These are phyloP conservation scores for Caenorhabditis sinica DNA, from an alignment of 2,888 invertebrate species.

Conservation along the genomic window DNA sequence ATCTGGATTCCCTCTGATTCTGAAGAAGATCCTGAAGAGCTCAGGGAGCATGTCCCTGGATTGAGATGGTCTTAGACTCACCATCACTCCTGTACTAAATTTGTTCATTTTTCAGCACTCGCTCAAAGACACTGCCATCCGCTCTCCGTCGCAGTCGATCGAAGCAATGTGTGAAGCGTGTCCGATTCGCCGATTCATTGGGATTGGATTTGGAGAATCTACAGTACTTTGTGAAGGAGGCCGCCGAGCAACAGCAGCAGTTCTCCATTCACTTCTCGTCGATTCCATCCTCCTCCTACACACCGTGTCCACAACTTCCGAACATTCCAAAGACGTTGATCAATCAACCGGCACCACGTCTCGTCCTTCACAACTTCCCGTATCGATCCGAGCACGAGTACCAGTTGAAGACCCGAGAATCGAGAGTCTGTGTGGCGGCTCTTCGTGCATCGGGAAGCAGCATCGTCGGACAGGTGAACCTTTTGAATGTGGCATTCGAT, in stretches of 20 bases:
- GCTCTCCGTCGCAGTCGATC: conserved; percentile 66
- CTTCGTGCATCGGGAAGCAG: conserved; percentile 61
- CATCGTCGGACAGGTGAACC: conserved; percentile 71
- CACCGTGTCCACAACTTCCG: conserved; percentile 16
- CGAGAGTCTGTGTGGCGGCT: conserved; percentile 64
- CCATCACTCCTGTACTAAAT: neutral
- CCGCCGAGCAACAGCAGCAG: conserved; percentile 24
- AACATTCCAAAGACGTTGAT: conserved; percentile 29
- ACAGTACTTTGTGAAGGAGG: conserved; percentile 67
- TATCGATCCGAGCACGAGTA: conserved; percentile 70
- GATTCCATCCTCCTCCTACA: conserved; percentile 29
- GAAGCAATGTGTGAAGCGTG: conserved; percentile 65
- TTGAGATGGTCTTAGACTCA: conserved; percentile 3
- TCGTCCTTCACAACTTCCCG: conserved; percentile 65
- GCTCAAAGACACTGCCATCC: conserved; percentile 68
- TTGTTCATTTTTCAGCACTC: conserved; percentile 52
- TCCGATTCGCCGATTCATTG: conserved; percentile 72
- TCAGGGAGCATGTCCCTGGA: conserved; percentile 2
- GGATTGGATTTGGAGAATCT: conserved; percentile 71
- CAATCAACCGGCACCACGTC: conserved; percentile 60
- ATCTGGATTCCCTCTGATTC: conserved; percentile 37
- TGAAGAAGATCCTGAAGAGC: conserved; percentile 32
- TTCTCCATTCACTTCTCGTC: conserved; percentile 51
- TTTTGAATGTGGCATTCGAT: conserved; percentile 71
- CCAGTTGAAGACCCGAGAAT: conserved; percentile 44